A percentile compares a stretch with the other conserved stretches of the same genome.
Evolutionary conservation across 2,797 vertebrate genomes (phyloP).

Genomic region (Thamnophis elegans): DNA sequence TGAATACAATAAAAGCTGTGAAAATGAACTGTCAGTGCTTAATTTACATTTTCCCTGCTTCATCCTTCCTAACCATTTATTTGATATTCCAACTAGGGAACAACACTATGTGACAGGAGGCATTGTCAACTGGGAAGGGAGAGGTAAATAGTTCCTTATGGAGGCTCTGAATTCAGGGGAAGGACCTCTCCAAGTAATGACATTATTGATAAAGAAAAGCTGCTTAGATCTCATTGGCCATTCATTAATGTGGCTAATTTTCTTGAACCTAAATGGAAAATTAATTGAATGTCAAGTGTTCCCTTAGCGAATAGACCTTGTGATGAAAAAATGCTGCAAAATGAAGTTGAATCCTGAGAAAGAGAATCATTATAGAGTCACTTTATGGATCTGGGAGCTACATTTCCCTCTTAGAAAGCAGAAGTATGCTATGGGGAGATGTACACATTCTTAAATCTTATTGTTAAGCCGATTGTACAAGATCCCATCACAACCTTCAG

Average conservation of each 20-base stretch:
- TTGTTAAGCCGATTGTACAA: neutral
- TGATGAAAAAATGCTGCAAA: neutral
- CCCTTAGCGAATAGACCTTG: neutral
- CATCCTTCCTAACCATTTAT: slow-evolving; percentile 4
- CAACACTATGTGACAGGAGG: neutral
- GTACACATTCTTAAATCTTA: neutral
- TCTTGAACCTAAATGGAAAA: neutral
- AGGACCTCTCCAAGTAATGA: neutral
- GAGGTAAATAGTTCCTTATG: neutral
- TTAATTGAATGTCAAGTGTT: neutral
- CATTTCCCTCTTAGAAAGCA: neutral
- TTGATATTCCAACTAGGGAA: slow-evolving; percentile 15
- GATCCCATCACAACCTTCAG: neutral
- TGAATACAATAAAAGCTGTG: slow-evolving; percentile 46
- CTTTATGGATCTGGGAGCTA: neutral
- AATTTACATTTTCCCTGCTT: slow-evolving; percentile 24
- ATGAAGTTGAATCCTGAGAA: neutral
- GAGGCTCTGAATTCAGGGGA: slow-evolving; percentile 17
- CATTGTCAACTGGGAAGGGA: neutral
- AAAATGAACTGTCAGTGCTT: slow-evolving; percentile 38
- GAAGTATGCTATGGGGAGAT: neutral
- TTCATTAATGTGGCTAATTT: neutral
- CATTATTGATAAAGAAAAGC: neutral
- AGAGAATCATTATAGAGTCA: neutral
- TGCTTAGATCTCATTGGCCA: neutral